These are phyloP conservation scores for Halesus radiatus DNA, from an alignment of 1,140 invertebrate species.

Conservation along the genomic window DNA sequence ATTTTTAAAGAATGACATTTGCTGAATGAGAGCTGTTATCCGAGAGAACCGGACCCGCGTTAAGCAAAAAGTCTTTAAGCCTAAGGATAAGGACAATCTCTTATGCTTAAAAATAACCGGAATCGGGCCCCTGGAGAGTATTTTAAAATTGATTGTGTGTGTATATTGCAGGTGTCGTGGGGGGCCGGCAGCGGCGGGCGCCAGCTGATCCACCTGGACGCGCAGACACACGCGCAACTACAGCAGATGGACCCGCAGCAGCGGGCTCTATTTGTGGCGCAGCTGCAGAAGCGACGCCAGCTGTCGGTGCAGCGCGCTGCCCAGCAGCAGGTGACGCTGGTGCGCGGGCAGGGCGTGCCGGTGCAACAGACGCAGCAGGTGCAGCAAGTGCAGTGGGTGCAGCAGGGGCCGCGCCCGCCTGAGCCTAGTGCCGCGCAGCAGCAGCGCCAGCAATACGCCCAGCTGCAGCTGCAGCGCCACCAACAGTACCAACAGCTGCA, in stretches of 20 bases:
- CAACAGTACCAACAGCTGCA: slow-evolving; percentile 71
- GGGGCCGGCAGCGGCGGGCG: slow-evolving; percentile 63
- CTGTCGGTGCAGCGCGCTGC: slow-evolving; percentile 66
- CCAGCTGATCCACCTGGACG: slow-evolving; percentile 83
- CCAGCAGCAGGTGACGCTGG: slow-evolving; percentile 70
- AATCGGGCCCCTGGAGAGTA: too few species aligned
- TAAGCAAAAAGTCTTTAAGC: too few species aligned
- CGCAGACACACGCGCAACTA: slow-evolving; percentile 85
- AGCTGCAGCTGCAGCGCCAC: slow-evolving; percentile 71
- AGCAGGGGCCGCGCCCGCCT: slow-evolving; percentile 63
- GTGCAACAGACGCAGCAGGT: slow-evolving; percentile 77
- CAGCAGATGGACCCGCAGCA: slow-evolving; percentile 86
- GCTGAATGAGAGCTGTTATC: too few species aligned
- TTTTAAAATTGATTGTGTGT: too few species aligned
- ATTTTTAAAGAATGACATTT: too few species aligned
- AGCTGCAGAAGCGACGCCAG: slow-evolving; percentile 79
- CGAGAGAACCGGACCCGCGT: too few species aligned
- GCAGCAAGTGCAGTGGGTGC: slow-evolving; percentile 56
- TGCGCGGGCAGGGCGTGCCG: slow-evolving; percentile 68
- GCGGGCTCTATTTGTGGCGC: slow-evolving; percentile 82
- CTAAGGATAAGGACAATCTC: too few species aligned
- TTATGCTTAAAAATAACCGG: too few species aligned
- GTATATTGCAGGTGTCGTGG: slow-evolving; percentile 62
- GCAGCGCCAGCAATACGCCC: slow-evolving; percentile 62
- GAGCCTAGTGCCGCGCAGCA: slow-evolving; percentile 57